Evolutionary conservation across 2,797 vertebrate genomes (phyloP).

Genomic region (Tragopan temminckii): DNA sequence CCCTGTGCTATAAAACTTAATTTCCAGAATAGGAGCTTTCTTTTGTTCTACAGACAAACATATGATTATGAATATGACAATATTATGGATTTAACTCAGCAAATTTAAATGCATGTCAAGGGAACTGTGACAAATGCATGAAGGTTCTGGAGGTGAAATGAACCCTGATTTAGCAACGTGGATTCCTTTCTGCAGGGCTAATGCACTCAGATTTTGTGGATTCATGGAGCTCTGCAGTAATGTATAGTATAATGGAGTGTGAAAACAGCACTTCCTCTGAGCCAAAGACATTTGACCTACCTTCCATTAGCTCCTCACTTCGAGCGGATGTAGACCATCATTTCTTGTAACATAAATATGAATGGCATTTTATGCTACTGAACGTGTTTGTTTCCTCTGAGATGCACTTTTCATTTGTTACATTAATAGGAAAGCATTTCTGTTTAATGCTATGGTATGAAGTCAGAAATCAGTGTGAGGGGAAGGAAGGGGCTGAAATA

Average conservation of each 20-base stretch:
- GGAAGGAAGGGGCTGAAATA: not conserved
- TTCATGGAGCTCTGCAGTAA: not conserved
- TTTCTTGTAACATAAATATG: not conserved
- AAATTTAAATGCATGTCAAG: not conserved
- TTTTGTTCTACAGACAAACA: not conserved
- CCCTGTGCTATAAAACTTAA: not conserved
- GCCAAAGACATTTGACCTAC: not conserved
- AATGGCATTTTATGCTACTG: not conserved
- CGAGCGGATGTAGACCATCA: not conserved
- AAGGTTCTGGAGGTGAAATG: not conserved
- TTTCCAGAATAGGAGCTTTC: not conserved
- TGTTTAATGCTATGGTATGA: not conserved
- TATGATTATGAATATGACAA: not conserved
- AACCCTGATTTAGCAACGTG: not conserved
- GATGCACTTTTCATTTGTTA: conserved; percentile 45
- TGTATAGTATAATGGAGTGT: not conserved
- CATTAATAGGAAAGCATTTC: not conserved
- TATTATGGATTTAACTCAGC: not conserved
- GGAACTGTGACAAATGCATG: not conserved
- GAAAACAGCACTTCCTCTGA: not conserved
- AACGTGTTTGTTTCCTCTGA: not conserved
- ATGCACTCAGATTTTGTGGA: not conserved
- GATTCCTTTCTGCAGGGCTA: not conserved
- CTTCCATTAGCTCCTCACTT: not conserved
- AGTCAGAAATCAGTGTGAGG: not conserved